Evolutionary conservation across 2,888 invertebrate species (phyloP).

Genomic region (Tinea trinotella): DNA sequence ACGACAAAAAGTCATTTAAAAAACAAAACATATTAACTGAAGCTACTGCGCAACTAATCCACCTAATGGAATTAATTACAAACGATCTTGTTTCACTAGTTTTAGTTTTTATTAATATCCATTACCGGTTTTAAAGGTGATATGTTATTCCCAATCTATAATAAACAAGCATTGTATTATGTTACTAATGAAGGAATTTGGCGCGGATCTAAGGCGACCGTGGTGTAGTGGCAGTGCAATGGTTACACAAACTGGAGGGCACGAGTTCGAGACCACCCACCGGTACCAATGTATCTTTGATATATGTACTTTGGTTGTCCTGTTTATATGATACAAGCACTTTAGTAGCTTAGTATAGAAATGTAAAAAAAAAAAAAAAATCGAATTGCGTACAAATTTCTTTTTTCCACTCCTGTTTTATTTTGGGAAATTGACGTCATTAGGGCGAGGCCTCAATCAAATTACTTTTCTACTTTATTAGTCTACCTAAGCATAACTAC

Average conservation of each 20-base stretch:
- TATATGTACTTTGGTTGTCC: too few relatives aligned
- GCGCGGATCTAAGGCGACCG: too few relatives aligned
- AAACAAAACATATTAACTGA: neutral
- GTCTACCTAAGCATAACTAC: too few relatives aligned
- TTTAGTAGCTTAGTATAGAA: too few relatives aligned
- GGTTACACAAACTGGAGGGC: too few relatives aligned
- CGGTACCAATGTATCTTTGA: too few relatives aligned
- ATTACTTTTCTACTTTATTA: neutral
- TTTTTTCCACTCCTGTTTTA: constrained; percentile 1
- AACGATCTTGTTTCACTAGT: neutral
- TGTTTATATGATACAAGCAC: too few relatives aligned
- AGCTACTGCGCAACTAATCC: neutral
- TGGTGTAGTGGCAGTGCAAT: too few relatives aligned
- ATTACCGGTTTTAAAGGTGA: neutral
- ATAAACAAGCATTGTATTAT: neutral
- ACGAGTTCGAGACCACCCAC: too few relatives aligned
- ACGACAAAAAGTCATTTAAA: neutral
- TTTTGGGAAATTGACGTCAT: constrained; percentile 8
- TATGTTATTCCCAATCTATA: neutral
- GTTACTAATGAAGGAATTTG: too few relatives aligned
- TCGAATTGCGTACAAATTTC: neutral
- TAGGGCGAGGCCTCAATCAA: neutral
- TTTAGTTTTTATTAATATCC: neutral
- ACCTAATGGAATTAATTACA: neutral
- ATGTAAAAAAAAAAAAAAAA: too few relatives aligned